These are phyloP conservation scores for Enteromius mattozi DNA, from an alignment of 2,797 vertebrate genomes.

Conservation along the genomic window DNA sequence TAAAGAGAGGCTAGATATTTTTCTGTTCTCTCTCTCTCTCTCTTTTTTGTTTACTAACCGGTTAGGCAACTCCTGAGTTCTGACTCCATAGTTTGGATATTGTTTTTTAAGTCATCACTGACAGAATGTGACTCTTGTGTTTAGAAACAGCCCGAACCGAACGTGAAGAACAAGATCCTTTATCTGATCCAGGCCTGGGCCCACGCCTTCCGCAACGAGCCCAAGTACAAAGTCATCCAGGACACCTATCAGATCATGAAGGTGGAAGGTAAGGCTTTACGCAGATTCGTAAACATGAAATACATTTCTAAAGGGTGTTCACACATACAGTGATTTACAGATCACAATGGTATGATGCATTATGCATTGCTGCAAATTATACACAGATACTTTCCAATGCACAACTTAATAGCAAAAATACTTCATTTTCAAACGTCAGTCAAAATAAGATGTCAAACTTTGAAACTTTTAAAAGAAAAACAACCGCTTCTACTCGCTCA, in stretches of 20 bases:
- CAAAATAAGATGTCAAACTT: not conserved
- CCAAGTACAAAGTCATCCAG: constrained; percentile 98
- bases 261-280: constrained; percentile 87
- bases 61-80: not conserved
- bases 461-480: not conserved
- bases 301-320: not conserved
- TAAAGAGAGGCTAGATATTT: not conserved
- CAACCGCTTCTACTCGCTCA: constrained; percentile 56
- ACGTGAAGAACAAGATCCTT: constrained; percentile 94
- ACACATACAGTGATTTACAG: not conserved
- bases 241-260: constrained; percentile 99
- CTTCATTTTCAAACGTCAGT: not conserved
- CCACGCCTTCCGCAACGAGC: constrained; percentile 96
- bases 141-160: constrained; percentile 91
- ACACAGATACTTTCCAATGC: not conserved
- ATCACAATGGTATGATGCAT: not conserved
- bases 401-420: not conserved
- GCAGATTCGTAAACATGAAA: not conserved
- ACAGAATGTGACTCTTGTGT: constrained; percentile 26
- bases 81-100: not conserved
- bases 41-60: not conserved
- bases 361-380: not conserved
- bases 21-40: too few species aligned
- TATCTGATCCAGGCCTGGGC: constrained; percentile 98
- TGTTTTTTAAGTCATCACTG: not conserved